Base-by-base conservation (phyloP, 2,113 vertebrate genomes). In the Turnix velox region DNA sequence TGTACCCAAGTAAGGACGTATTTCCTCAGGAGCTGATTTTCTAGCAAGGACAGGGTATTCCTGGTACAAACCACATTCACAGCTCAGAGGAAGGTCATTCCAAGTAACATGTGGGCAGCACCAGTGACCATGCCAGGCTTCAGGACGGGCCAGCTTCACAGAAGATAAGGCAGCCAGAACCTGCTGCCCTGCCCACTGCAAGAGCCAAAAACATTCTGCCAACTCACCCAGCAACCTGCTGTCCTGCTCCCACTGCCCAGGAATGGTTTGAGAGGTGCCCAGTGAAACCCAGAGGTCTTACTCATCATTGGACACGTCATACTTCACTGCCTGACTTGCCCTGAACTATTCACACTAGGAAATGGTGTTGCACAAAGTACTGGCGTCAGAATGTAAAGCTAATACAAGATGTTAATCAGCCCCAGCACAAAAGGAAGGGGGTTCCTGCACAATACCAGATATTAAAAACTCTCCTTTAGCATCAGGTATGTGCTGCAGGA, bases 331-430 rank as follows among this genome's bases (percentile, higher is more conserved):
- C 58, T 73, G 61, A 86, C 55, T 5, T 72, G 33, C 37, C 31
- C 79, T 22, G 25, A 86, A 78, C 33, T 18, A 31, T 45, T 81
- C 65, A 75, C 52, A 55, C 78, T 71, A 81, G 86, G 77, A 90
- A 93, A 39, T 48, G 27, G n/a, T 52, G 93, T 94, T 84, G 72
- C 73, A 84, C 84, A 7, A 90, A 86, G 68, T 55, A 52, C 69
- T 87, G 59, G n/a, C 9, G 10, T 85, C 86, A 79, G 37, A 73
- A 91, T 46, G 49, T 18, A 84, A 71, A 88, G 66, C 65, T 73
- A 84, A 78, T 28, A 20, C 57, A 61, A 95, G 84, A 92, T 96
- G 59, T 86, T 86, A 87, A 92, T 95, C 88, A 92, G 61, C 15
- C 31, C 18, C 33, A 35, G 74, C n/a, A 76, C 73, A 82, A 62